phyloP scores from a whole-genome alignment of 2,113 vertebrate genomes.

The Axis porcinus region DNA sequence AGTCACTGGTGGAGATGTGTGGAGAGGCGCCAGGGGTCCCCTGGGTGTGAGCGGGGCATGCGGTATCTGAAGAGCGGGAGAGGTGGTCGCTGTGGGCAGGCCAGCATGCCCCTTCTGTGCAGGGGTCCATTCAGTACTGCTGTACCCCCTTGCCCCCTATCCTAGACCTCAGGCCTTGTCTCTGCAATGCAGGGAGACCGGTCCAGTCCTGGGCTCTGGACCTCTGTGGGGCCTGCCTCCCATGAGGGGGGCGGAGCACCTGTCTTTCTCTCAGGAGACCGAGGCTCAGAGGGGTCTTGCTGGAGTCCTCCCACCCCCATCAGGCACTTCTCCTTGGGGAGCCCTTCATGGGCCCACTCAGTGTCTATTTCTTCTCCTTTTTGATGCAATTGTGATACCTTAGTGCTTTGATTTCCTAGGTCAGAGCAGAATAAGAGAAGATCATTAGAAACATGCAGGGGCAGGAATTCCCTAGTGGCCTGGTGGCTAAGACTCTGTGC shows the following conservation, averaged over 20 bases:
- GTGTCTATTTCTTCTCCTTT: not conserved
- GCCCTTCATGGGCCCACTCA: accelerated
- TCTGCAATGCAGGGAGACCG: not conserved
- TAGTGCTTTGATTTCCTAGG: not conserved
- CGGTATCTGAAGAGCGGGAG: not conserved
- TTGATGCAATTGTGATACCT: not conserved
- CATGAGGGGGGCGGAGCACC: not conserved
- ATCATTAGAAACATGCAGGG: not conserved
- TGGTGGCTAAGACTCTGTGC: not conserved
- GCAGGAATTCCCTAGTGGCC: not conserved
- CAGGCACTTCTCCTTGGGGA: not conserved
- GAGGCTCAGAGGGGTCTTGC: not conserved
- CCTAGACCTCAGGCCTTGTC: not conserved
- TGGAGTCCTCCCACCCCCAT: not conserved
- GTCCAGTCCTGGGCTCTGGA: not conserved
- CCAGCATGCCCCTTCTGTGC: not conserved
- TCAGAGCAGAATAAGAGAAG: not conserved
- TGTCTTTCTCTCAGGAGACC: not conserved
- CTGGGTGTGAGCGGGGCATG: not conserved
- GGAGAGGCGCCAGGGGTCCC: not conserved
- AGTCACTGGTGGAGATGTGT: no score
- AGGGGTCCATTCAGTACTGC: not conserved
- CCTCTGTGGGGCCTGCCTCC: not conserved
- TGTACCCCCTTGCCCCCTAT: not conserved
- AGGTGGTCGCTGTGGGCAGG: not conserved